Base-by-base conservation (phyloP, 2,113 vertebrate species). In the Prietella phreatophila region DNA sequence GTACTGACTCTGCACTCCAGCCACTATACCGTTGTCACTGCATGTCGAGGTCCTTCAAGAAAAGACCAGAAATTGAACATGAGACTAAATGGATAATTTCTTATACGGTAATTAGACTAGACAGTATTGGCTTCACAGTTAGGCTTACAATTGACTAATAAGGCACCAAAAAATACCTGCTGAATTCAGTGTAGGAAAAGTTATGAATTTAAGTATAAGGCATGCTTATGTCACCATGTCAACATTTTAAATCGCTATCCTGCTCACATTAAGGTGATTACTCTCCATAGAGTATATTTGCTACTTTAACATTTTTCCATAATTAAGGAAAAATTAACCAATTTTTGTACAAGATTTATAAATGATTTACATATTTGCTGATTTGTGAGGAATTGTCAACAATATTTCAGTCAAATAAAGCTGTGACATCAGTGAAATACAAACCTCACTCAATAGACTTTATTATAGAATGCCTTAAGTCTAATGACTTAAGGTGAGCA, bases 1-100 rank as follows among this genome's bases (percentile, higher is more conserved):
- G 93, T 99, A 99, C 90, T 97, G 97, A 86, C 98, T 99, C 90
- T 99, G 97, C 86, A 99, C 95, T 1, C 98, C 98, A 0, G 98
- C 97, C 82, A 99, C 97, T 88, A 99, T 92, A 11, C 98, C 98
- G 0, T 99, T 99, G 85, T 95, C 97, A 83, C 97, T 96, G 89
- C 98, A 99, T 0, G 95, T 97, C 65, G 98, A 98, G 69, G 97
- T 96, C 98, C 98, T 99, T 93, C 65, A 89, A 84, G 91, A 89
- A 92, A n/a, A 91, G 11, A 79, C 20, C 63, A 82, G 22, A 85
- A n/a, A 87, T 27, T 84, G 17, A 55, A 82, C 13, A 17, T 82
- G 30, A 82, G 55, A 14, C 33, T 60, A 13, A 39, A 82, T 58
- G 1, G 9, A 14, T 36, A 2, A 25, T 60, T 60, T 22, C 5